Percentiles rank a stretch among this genome's conserved stretches.
These are phyloP conservation scores for Eupithecia insigniata DNA, from an alignment of 2,888 invertebrate genomes.

Conservation along the genomic window DNA sequence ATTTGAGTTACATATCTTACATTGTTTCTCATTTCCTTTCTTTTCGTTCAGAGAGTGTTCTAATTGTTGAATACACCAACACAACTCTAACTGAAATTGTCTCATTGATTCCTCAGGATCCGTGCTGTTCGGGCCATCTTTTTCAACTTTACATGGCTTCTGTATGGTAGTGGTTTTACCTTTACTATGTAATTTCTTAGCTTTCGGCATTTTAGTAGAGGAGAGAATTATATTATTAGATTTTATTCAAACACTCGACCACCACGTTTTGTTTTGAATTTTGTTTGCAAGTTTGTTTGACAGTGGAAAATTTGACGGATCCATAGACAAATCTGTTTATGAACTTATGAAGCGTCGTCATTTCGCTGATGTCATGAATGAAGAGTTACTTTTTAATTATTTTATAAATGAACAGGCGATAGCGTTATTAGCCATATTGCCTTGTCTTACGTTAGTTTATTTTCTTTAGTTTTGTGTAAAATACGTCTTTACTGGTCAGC, in stretches of 20 bases:
- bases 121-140: slow-evolving; percentile 55
- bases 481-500: too few species aligned
- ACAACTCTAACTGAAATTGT: slow-evolving; percentile 90
- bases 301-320: slow-evolving; percentile 10
- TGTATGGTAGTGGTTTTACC: slow-evolving; percentile 73
- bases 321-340: slow-evolving; percentile 16
- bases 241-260: slow-evolving; percentile 17
- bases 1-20: slow-evolving; percentile 63
- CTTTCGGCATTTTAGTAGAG: slow-evolving; percentile 70
- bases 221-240: slow-evolving; percentile 8
- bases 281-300: too few species aligned
- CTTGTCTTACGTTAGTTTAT: too few species aligned
- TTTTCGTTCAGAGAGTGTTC: slow-evolving; percentile 84
- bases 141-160: slow-evolving; percentile 68
- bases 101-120: slow-evolving; percentile 82
- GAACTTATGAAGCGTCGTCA: too few species aligned
- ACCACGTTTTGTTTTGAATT: slow-evolving; percentile 62
- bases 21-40: slow-evolving; percentile 85
- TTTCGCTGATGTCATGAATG: slow-evolving; percentile 1
- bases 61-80: slow-evolving; percentile 91
- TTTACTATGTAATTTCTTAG: slow-evolving; percentile 73
- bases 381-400: too few species aligned
- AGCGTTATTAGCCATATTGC: too few species aligned
- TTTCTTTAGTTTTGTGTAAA: too few species aligned
- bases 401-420: too few species aligned